Evolutionary conservation across 2,888 invertebrate species (phyloP), one percentile per base, ranked within the genome.

Genomic region (Arctia plantaginis): DNA sequence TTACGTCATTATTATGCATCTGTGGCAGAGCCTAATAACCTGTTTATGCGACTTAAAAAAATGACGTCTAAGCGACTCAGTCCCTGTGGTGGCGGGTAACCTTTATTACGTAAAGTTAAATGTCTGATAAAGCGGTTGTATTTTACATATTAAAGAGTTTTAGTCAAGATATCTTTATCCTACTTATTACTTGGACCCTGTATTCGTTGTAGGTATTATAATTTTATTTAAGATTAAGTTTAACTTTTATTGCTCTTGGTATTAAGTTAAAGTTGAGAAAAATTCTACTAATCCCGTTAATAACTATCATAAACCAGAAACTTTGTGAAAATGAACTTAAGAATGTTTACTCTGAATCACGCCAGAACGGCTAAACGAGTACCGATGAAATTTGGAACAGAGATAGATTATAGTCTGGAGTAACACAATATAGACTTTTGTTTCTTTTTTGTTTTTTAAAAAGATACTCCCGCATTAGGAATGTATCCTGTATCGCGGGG

Each of bases 1-100:
- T 82, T 74, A 78, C 66, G 39, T 80, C 69, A 30, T 74, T 66
- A 76, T 83, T 75, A 73, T 69, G 67, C 33, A 73, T 78, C 67
- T 74, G 73, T 80, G 74, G 77, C 66, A 35, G 41, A 30, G 44
- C 35, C 30, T 77, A 74, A 80, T 68, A 78, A 72, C 73, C 72
- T 76, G 66, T 65, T 62, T n/a, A 75, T 12, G 30, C n/a, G 23
- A 79, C 41, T 66, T 70, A 35, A 74, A 69, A 70, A 69, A 74
- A 59, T 18, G 55, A 51, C 18, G 33, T 69, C 59, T 10, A 44
- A 41, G 39, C 41, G 35, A 8, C n/a, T 39, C 69, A 62, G 39
- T 23, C 15, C 10, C 62, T 7, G n/a, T n/a, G 41, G 55, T 44
- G 66, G 44, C 66, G 33, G 41, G 41, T 55, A 39, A 39, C 39